These are phyloP conservation scores for Hippopotamus amphibius DNA, from an alignment of 2,113 vertebrate species.

Conservation along the genomic window DNA sequence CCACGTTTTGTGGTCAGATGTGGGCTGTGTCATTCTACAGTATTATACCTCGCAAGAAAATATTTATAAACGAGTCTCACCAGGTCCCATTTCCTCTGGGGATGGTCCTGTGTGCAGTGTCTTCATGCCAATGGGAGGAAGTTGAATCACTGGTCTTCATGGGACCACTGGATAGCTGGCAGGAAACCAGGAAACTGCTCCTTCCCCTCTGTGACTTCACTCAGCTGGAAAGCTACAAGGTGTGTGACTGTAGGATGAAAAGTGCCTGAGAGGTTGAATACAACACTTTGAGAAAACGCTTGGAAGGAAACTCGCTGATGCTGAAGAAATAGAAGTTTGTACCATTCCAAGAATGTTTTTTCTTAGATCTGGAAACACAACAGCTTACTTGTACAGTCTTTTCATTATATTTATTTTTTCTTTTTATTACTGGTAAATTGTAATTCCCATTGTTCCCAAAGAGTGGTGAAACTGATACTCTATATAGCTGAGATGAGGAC, in stretches of 20 bases:
- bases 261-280: background rate
- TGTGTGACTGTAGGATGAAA: background rate
- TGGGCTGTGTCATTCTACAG: background rate
- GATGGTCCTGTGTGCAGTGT: background rate
- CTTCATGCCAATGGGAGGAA: background rate
- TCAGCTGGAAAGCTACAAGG: background rate
- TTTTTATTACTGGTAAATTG: background rate
- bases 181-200: background rate
- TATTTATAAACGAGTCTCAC: background rate
- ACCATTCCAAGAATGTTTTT: background rate
- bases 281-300: background rate
- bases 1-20: constrained; percentile 46
- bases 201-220: background rate
- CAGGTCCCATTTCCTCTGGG: background rate
- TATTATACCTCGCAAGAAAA: constrained; percentile 28
- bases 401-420: background rate
- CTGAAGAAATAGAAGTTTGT: background rate
- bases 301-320: background rate
- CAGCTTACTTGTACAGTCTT: background rate
- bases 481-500: background rate
- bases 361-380: background rate
- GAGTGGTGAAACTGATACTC: too few relatives aligned
- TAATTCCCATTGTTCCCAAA: background rate
- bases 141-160: background rate
- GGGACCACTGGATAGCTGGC: background rate